phyloP scores from a whole-genome alignment of 2,888 invertebrate genomes.

The Macrophya alboannulata region DNA sequence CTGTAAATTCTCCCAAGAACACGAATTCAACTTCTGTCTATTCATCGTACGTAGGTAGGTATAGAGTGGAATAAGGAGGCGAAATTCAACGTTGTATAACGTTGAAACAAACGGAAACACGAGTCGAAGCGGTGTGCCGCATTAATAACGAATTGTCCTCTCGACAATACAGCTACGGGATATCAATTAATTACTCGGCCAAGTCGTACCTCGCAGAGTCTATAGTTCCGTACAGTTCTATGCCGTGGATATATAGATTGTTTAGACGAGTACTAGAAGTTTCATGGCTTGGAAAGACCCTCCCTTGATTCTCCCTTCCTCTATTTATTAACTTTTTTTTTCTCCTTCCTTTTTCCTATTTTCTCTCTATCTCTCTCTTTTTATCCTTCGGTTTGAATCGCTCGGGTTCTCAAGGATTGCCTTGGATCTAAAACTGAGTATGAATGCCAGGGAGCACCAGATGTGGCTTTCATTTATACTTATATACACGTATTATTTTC shows the following conservation, averaged over 20 bases:
- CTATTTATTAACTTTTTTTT: neutral
- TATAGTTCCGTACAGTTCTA: conserved; percentile 23
- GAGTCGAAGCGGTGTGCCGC: conserved; percentile 45
- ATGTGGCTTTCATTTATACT: neutral
- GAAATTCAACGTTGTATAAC: neutral
- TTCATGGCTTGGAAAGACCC: neutral
- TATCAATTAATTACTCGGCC: conserved; percentile 51
- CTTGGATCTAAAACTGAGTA: neutral
- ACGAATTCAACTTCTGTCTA: neutral
- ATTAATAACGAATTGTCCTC: conserved; percentile 51
- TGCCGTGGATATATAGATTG: neutral
- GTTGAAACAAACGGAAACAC: conserved; percentile 49
- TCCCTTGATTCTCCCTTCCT: neutral
- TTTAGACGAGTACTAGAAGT: neutral
- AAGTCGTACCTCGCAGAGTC: conserved; percentile 6
- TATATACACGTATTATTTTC: neutral
- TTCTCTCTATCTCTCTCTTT: neutral
- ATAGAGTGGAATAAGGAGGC: neutral
- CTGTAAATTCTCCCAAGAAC: neutral
- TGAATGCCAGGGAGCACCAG: neutral
- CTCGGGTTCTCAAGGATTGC: neutral
- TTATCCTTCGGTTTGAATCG: neutral
- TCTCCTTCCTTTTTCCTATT: neutral
- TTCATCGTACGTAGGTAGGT: neutral
- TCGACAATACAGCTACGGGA: conserved; percentile 48